Percentiles rank a stretch among this genome's conserved stretches.
Evolutionary conservation across 2,113 vertebrate genomes (phyloP).

Genomic region (Cheilinus undulatus): DNA sequence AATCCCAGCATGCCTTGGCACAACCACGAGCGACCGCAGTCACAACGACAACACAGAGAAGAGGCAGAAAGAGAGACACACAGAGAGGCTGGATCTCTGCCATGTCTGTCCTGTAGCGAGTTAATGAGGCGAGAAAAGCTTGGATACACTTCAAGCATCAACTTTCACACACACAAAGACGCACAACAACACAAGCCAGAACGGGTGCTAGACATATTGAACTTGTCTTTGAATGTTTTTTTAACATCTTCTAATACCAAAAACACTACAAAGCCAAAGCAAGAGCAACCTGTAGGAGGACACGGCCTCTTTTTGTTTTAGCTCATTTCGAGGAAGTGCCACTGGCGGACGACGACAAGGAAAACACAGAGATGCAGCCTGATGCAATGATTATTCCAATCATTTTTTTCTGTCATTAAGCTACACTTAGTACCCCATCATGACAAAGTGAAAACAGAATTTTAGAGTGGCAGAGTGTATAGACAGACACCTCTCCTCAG

Average conservation of each 20-base stretch:
- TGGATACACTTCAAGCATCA: constrained; percentile 48
- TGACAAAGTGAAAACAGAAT: no score
- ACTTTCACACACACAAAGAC: constrained; percentile 27
- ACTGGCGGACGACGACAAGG: no score
- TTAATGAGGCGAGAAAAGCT: constrained; percentile 69
- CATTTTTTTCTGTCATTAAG: no score
- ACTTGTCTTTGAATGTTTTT: constrained; percentile 32
- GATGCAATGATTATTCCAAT: no score
- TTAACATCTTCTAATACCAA: constrained; percentile 20
- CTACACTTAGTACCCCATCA: no score
- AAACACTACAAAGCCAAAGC: not conserved
- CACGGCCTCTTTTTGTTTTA: not conserved
- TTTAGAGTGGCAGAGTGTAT: no score
- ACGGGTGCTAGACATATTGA: constrained; percentile 32
- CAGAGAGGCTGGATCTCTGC: constrained; percentile 55
- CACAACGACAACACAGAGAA: constrained; percentile 35
- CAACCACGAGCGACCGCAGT: constrained; percentile 23
- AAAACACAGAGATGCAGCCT: no score
- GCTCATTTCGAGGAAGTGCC: no score
- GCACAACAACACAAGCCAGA: constrained; percentile 14
- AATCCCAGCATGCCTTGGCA: constrained; percentile 64
- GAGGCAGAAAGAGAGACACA: constrained; percentile 32
- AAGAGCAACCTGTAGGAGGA: not conserved
- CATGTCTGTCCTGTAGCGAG: constrained; percentile 46
- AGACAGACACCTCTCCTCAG: no score